Evolutionary conservation across 2,888 invertebrate species (phyloP).

Genomic region (Stenotaenia linearis): DNA sequence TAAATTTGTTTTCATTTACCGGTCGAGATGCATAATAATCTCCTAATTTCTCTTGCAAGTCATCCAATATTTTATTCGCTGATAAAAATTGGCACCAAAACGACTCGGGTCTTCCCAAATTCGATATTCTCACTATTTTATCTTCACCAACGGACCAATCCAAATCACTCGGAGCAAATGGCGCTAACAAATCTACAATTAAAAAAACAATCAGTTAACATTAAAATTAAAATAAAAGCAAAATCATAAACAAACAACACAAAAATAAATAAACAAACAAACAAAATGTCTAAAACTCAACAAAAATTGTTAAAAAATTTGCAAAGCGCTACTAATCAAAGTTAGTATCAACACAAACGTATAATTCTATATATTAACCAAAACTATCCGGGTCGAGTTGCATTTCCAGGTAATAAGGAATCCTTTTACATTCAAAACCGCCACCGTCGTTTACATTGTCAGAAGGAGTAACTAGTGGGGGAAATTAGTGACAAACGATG

Average conservation of each 20-base stretch:
- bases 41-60: not conserved
- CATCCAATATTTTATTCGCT: constrained; percentile 37
- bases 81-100: constrained; percentile 33
- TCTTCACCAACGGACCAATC: not conserved
- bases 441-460: not conserved
- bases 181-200: not conserved
- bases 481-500: not conserved
- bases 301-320: not conserved
- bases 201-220: not conserved
- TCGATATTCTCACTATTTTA: not conserved
- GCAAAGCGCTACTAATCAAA: no score
- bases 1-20: not conserved
- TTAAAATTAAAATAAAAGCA: not conserved
- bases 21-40: not conserved
- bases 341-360: no score
- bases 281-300: not conserved
- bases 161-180: not conserved
- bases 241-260: not conserved
- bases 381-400: not conserved
- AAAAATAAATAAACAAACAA: not conserved
- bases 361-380: not conserved
- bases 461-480: not conserved
- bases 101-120: not conserved
- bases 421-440: not conserved
- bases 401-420: not conserved